Conservation (phyloP, 1,140 invertebrate genomes). For the Anadara kagoshimensis region DNA sequence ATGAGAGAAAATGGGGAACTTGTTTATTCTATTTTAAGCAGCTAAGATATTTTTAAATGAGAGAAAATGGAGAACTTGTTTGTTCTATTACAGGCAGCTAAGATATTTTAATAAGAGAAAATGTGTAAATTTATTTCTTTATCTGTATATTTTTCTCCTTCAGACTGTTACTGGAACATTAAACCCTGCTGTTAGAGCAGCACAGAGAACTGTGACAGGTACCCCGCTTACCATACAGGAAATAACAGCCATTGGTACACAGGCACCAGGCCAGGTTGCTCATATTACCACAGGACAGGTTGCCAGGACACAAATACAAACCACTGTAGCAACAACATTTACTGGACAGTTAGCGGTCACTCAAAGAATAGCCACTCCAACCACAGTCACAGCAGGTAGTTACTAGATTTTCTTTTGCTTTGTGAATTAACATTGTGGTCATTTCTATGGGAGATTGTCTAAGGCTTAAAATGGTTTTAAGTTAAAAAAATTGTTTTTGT, state of each 20-base stretch:
- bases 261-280: conserved; percentile 42
- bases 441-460: not conserved
- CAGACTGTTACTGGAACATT: conserved; percentile 62
- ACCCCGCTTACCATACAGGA: conserved; percentile 60
- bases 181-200: conserved; percentile 48
- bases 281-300: conserved; percentile 37
- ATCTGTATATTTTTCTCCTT: conserved; percentile 25
- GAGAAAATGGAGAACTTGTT: no score
- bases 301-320: conserved; percentile 62
- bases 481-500: not conserved
- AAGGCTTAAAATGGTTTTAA: not conserved
- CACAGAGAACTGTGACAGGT: conserved; percentile 43
- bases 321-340: conserved; percentile 76
- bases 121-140: conserved; percentile 3
- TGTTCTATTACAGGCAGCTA: no score
- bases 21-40: no score
- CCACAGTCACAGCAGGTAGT: conserved; percentile 40
- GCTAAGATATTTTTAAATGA: no score
- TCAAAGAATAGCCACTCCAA: conserved; percentile 34
- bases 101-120: no score
- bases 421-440: not conserved
- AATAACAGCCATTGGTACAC: conserved; percentile 55
- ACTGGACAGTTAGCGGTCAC: conserved; percentile 62
- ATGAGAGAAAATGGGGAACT: no score
- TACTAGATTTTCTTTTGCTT: not conserved